Base-by-base conservation (phyloP, 1,140 invertebrate genomes). In the Notospermus geniculatus region DNA sequence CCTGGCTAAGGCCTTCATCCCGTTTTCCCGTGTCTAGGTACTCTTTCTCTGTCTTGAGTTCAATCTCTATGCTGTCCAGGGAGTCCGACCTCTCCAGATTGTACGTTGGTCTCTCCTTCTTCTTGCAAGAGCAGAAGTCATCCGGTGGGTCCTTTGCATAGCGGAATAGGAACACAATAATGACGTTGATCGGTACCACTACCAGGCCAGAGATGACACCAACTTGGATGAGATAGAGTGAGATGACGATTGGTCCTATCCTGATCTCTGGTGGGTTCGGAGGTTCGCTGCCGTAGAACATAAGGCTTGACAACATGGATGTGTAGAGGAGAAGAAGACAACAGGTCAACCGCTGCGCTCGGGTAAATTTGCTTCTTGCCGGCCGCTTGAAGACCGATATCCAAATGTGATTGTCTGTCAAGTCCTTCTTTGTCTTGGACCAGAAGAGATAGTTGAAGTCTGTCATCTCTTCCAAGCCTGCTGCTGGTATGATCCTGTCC, bases 261-360 rank as follows among this genome's bases (percentile, higher is more conserved):
- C 59, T 60, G 17, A 63, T 43, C 36, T 63, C 53, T 23, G 65
- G 36, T 17, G 62, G 57, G 52, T 41, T 39, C 1, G 56, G n/a
- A 29, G 39, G 45, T 19, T 54, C 41, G n/a, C n/a, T n/a, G 13
- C 65, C 56, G 39, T 72, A 70, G 36, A 74, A 74, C 13, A 62
- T 57, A 29, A 75, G 65, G 57, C 65, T 74, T 13, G 68, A 45
- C 29, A 67, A 45, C 74, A 76, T 76, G 1, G 71, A 70, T n/a
- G 59, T n/a, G n/a, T n/a, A n/a, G n/a, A n/a, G n/a, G n/a, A 77
- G 69, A 2, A 66, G 64, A 25, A 79, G 36, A 55, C 72, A 70
- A 53, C 74, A 77, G 13, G 76, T 75, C 0, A 77, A 61, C 45
- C 77, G 57, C 61, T 78, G 73, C 15, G 69, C 63, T 28, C 75